Conservation (phyloP, 2,888 invertebrate genomes). For the Macroteleia sp. region DNA sequence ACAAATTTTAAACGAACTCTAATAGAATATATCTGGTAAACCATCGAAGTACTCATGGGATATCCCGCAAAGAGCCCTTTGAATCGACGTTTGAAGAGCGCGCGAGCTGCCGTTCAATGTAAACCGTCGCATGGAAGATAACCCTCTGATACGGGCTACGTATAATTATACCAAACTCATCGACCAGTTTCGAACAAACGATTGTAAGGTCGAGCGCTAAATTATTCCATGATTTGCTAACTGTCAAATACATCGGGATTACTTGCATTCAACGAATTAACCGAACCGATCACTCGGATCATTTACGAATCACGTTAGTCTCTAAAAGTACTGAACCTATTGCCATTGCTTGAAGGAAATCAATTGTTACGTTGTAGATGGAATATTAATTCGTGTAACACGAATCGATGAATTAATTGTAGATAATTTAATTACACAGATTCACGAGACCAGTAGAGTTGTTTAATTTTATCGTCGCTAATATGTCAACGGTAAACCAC, state of each 20-base stretch:
- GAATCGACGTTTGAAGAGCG: constrained; percentile 55
- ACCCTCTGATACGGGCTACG: constrained; percentile 36
- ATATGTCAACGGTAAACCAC: neutral
- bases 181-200: constrained; percentile 39
- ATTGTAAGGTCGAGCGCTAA: constrained; percentile 41
- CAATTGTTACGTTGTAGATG: too few relatives aligned
- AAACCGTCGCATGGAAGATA: constrained; percentile 42
- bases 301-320: constrained; percentile 19
- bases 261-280: constrained; percentile 38
- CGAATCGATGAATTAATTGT: too few relatives aligned
- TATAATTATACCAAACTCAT: constrained; percentile 53
- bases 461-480: constrained; percentile 19
- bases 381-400: too few relatives aligned
- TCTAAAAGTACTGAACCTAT: constrained; percentile 43
- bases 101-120: constrained; percentile 39
- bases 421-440: too few relatives aligned
- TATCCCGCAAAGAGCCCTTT: constrained; percentile 53
- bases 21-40: constrained; percentile 60
- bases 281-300: neutral
- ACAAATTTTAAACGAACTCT: constrained; percentile 44
- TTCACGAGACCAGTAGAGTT: too few relatives aligned
- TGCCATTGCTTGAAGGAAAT: constrained; percentile 17
- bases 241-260: constrained; percentile 50
- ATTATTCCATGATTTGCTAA: constrained; percentile 53
- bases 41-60: constrained; percentile 44